Conservation (phyloP, 1,140 invertebrate species). For the Ericerus pela region DNA sequence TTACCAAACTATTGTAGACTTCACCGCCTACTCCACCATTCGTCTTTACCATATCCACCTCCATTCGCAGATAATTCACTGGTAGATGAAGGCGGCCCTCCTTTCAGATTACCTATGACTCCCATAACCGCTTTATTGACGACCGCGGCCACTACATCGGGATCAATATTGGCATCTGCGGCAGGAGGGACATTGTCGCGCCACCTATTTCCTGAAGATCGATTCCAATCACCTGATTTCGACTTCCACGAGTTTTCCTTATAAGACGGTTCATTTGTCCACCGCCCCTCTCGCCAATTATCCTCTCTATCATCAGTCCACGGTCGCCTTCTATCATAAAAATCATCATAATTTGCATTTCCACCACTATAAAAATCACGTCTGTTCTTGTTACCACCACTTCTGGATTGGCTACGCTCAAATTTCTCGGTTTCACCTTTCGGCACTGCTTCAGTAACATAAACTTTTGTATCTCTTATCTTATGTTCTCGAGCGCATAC, state of each 20-base stretch:
- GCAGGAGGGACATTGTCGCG: not conserved
- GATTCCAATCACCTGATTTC: slow-evolving; percentile 11
- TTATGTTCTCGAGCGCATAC: slow-evolving; percentile 51
- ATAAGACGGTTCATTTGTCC: slow-evolving; percentile 1
- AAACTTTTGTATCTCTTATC: slow-evolving; percentile 44
- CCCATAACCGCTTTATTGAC: slow-evolving; percentile 20
- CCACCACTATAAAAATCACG: not conserved
- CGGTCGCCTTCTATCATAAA: slow-evolving; percentile 12
- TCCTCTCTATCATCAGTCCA: slow-evolving; percentile 13
- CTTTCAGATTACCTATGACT: slow-evolving; percentile 18
- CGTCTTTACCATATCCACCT: slow-evolving; percentile 12
- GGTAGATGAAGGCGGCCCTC: not conserved
- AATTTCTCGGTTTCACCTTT: slow-evolving; percentile 27
- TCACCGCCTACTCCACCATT: slow-evolving; percentile 18
- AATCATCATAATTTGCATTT: slow-evolving; percentile 9
- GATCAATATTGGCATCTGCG: slow-evolving; percentile 12
- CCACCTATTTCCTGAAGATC: slow-evolving; percentile 5
- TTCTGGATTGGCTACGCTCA: slow-evolving; percentile 18
- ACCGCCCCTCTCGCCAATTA: slow-evolving; percentile 9
- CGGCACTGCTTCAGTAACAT: slow-evolving; percentile 46
- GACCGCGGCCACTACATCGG: slow-evolving; percentile 17
- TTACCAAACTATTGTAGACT: no score
- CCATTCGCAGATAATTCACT: not conserved
- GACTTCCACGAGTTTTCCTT: slow-evolving; percentile 7
- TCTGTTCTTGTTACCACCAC: not conserved